phyloP scores from a whole-genome alignment of 2,113 vertebrate species.

The Bothrops jararaca region DNA sequence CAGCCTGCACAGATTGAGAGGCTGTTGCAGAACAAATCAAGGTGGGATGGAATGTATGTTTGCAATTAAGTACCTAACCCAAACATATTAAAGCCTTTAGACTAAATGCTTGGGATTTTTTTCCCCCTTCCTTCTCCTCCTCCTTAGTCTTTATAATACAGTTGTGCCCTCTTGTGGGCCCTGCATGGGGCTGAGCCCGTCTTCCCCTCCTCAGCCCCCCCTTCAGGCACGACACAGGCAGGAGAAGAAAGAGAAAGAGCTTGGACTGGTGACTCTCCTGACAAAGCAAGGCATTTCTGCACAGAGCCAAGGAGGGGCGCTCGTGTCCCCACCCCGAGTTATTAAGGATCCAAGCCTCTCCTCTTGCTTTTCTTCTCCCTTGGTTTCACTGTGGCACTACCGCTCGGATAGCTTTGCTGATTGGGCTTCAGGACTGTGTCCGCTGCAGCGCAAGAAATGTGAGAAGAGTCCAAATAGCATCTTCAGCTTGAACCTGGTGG shows the following conservation, averaged over 20 bases:
- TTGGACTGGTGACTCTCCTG: constrained; percentile 70
- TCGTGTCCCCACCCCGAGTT: background rate
- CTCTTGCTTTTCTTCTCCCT: background rate
- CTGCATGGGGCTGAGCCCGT: constrained; percentile 70
- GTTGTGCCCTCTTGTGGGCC: constrained; percentile 77
- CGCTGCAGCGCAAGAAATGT: background rate
- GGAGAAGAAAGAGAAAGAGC: background rate
- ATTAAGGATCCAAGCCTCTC: background rate
- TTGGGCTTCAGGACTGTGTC: background rate
- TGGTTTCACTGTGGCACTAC: background rate
- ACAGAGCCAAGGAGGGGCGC: background rate
- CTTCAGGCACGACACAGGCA: background rate
- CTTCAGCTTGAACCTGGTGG: constrained; percentile 80
- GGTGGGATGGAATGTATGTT: background rate
- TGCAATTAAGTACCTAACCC: background rate
- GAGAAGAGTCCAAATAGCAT: constrained; percentile 24
- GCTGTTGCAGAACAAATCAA: background rate
- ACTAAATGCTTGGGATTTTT: background rate
- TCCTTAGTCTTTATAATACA: constrained; percentile 73
- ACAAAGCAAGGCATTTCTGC: constrained; percentile 70
- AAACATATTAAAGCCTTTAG: background rate
- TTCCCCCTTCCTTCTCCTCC: background rate
- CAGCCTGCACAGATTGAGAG: background rate
- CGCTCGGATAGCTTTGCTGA: background rate
- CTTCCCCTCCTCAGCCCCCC: constrained; percentile 23